Evolutionary conservation across 2,888 invertebrate species (phyloP).

Genomic region (Zaprionus lineosus): DNA sequence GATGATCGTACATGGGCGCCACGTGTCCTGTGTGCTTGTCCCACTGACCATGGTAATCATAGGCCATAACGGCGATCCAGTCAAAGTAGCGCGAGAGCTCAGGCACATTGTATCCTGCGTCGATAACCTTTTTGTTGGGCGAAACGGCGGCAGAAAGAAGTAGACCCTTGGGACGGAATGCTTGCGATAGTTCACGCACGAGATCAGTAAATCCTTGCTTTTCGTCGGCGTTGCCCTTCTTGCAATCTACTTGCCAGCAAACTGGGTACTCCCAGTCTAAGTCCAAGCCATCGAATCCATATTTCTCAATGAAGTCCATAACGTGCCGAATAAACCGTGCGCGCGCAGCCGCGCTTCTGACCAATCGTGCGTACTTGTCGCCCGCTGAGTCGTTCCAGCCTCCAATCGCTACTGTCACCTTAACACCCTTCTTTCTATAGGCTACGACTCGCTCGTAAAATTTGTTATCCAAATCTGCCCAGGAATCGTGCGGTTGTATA

Average conservation of each 20-base stretch:
- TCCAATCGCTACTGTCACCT: constrained; percentile 93
- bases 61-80: constrained; percentile 96
- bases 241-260: constrained; percentile 95
- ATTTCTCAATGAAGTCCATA: constrained; percentile 89
- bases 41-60: constrained; percentile 96
- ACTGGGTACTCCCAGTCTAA: constrained; percentile 97
- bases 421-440: constrained; percentile 88
- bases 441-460: constrained; percentile 93
- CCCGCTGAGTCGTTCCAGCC: constrained; percentile 98
- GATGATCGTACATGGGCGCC: constrained; percentile 92
- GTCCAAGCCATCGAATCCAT: constrained; percentile 95
- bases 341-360: constrained; percentile 88
- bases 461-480: constrained; percentile 95
- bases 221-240: constrained; percentile 91
- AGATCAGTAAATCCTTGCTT: constrained; percentile 90
- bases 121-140: constrained; percentile 91
- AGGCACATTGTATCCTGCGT: constrained; percentile 92
- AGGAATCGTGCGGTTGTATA: constrained; percentile 93
- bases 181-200: constrained; percentile 88
- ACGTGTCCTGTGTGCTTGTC: constrained; percentile 95
- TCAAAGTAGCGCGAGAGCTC: constrained; percentile 89
- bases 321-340: constrained; percentile 89
- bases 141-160: constrained; percentile 93
- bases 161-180: constrained; percentile 88
- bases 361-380: constrained; percentile 93